phyloP scores from a whole-genome alignment of 2,797 vertebrate genomes.

The Jordanella pulchra region DNA sequence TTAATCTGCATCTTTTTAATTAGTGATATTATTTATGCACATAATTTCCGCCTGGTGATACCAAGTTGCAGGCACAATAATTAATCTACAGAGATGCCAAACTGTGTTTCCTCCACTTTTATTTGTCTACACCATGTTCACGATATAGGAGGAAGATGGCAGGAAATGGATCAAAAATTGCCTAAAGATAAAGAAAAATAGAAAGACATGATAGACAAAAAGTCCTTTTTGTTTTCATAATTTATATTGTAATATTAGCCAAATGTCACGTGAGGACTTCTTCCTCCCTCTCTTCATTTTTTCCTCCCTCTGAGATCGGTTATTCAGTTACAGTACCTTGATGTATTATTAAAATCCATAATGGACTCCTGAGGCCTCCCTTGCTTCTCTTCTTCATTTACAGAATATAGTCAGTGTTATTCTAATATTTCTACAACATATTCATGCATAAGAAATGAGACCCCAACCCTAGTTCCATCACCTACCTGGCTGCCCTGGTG shows the following conservation, averaged over 20 bases:
- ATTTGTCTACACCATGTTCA: constrained; percentile 99
- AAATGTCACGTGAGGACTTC: constrained; percentile 85
- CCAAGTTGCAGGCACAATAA: constrained; percentile 99
- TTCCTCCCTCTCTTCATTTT: constrained; percentile 47
- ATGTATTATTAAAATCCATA: constrained; percentile 99
- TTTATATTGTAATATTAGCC: constrained; percentile 99
- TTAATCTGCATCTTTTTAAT: constrained; percentile 99
- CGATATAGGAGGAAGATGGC: constrained; percentile 92
- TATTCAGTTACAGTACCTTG: constrained; percentile 99
- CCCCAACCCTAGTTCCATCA: constrained; percentile 67
- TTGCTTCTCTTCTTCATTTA: constrained; percentile 99
- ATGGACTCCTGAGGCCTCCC: constrained; percentile 98
- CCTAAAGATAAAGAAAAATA: constrained; percentile 92
- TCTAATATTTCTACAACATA: constrained; percentile 98
- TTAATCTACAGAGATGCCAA: constrained; percentile 99
- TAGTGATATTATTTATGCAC: constrained; percentile 99
- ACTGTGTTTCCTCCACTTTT: constrained; percentile 98
- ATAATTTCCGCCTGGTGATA: constrained; percentile 98
- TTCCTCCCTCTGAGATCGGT: constrained; percentile 93
- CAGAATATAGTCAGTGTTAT: constrained; percentile 99
- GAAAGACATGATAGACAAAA: constrained; percentile 98
- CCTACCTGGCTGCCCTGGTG: constrained; percentile 83
- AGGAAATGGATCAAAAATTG: constrained; percentile 74
- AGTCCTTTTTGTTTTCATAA: constrained; percentile 99
- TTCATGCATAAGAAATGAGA: constrained; percentile 97